Evolutionary conservation across 1,140 invertebrate genomes (phyloP), one percentile per base, ranked within the genome.

Genomic region (Sogatella furcifera): DNA sequence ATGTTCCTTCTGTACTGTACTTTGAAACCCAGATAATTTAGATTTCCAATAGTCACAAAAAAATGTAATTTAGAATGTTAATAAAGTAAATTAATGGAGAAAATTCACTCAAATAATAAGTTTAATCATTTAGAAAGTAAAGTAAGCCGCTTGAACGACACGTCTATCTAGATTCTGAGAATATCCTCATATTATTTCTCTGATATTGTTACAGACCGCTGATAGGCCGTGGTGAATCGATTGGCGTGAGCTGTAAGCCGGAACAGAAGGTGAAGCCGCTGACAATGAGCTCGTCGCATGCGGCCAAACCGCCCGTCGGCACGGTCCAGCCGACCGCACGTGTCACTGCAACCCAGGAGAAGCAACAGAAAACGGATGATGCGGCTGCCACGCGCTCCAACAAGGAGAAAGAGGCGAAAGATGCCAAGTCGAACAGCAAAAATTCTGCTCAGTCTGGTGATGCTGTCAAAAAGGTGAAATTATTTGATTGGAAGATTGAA

Each of bases 311-410:
- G 43, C 79, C 79, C 1, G 71, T 82, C 34, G 80, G 78, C 17
- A 79, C 78, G 2, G 76, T 80, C 2, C 78, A 81, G 62, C 79
- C 79, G 5, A 79, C 77, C 3, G 74, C 78, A 22, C 74, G 78
- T 61, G 65, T 68, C 14, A 69, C 70, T 17, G 4, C 22, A 34
- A 0, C 44, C 46, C 15, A 34, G 24, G 17, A 63, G 44, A 55
- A 31, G 14, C 55, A 38, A 38, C 49, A 59, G 31, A 54, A 44
- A 24, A 52, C 55, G 8, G 42, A 62, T 21, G 28, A 53, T 6
- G 34, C 53, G n/a, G 53, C 49, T 24, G 5, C 24, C 46, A 41
- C 38, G 21, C 44, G 52, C 13, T 17, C 17, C 5, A n/a, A 17
- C 13, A 13, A 3, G 2, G 22, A 54, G 5, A 24, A 28, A 54